phyloP scores from a whole-genome alignment of 2,797 vertebrate genomes.

The Gila robusta region DNA sequence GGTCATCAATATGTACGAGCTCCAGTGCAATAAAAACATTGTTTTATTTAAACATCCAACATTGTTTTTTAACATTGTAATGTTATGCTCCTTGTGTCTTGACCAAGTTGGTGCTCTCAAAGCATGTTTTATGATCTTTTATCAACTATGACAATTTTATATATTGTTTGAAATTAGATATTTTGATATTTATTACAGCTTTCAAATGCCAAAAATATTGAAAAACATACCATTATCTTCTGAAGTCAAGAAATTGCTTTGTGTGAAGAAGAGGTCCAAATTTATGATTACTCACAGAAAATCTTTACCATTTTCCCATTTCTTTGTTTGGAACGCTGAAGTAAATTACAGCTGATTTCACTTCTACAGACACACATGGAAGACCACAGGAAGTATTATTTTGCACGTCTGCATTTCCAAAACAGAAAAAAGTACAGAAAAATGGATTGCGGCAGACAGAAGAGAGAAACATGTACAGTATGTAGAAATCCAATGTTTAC shows the following conservation, averaged over 20 bases:
- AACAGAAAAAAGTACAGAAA: not conserved
- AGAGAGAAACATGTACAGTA: not conserved
- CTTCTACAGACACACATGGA: not conserved
- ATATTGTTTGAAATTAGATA: not conserved
- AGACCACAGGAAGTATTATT: not conserved
- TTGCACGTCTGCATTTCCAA: not conserved
- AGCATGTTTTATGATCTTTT: not conserved
- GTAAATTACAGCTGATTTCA: not conserved
- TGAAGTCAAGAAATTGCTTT: not conserved
- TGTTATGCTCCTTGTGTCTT: not conserved
- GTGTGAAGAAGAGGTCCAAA: not conserved
- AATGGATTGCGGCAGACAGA: not conserved
- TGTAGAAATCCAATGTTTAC: not conserved
- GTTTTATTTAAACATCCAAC: too few species aligned
- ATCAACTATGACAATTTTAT: not conserved
- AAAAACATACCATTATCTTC: not conserved
- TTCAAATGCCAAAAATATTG: not conserved
- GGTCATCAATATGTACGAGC: too few species aligned
- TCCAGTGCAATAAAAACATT: not conserved
- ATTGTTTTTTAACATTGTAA: not conserved
- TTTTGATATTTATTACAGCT: not conserved
- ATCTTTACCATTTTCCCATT: not conserved
- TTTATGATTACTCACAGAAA: not conserved
- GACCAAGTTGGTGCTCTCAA: not conserved
- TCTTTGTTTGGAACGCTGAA: not conserved